These are phyloP conservation scores for Electrophaes corylata DNA, from an alignment of 2,888 invertebrate species.

Conservation along the genomic window DNA sequence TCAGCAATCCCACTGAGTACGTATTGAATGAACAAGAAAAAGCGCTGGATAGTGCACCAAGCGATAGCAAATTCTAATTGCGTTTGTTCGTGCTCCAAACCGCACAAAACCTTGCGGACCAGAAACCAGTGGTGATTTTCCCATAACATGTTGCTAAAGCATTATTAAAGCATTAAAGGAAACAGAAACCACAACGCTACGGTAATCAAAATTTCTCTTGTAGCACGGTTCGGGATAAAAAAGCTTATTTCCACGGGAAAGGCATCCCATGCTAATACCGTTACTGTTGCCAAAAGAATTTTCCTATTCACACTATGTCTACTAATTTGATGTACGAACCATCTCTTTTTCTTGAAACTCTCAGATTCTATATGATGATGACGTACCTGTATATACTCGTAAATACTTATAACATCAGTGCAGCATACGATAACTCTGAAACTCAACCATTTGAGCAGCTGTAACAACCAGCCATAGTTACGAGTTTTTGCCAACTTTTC, in stretches of 20 bases:
- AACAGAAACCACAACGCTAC: not conserved
- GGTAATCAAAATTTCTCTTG: not conserved
- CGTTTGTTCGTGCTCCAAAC: slow-evolving; percentile 44
- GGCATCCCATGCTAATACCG: no score
- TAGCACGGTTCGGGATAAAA: not conserved
- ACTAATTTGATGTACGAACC: no score
- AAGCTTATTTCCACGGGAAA: not conserved
- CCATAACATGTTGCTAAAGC: not conserved
- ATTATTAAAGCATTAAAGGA: not conserved
- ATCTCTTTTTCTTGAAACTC: no score
- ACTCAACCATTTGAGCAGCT: slow-evolving; percentile 1
- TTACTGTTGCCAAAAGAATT: no score
- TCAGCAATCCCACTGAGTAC: slow-evolving; percentile 2
- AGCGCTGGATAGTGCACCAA: slow-evolving; percentile 26
- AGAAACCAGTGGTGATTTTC: slow-evolving; percentile 3
- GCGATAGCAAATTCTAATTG: slow-evolving; percentile 59
- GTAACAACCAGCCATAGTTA: no score
- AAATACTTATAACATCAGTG: no score
- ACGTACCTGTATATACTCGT: no score
- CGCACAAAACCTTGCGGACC: slow-evolving; percentile 42
- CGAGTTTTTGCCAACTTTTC: no score
- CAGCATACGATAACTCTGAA: not conserved
- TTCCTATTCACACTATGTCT: no score
- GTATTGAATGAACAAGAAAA: slow-evolving; percentile 33
- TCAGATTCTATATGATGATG: no score